Percentiles rank a stretch among this genome's conserved stretches.
These are phyloP conservation scores for Lepilemur septentrionalis DNA, from an alignment of 2,797 vertebrate species.

Conservation along the genomic window DNA sequence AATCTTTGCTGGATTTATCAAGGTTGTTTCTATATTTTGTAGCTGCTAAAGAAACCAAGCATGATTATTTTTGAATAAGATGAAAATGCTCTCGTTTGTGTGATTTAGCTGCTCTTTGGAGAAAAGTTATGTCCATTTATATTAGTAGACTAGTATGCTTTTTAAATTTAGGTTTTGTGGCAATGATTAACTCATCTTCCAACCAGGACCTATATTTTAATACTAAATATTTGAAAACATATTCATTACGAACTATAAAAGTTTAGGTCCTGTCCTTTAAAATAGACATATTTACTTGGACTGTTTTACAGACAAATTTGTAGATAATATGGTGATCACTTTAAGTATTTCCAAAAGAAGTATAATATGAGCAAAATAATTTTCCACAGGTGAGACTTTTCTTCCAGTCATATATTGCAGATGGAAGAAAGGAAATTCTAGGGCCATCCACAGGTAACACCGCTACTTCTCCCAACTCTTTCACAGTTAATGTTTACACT, in stretches of 20 bases:
- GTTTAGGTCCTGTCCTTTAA: background rate
- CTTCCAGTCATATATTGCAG: background rate
- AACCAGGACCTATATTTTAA: background rate
- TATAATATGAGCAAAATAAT: background rate
- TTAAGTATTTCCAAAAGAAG: background rate
- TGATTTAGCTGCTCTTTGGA: background rate
- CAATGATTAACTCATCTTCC: background rate
- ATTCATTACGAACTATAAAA: background rate
- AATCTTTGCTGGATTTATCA: background rate
- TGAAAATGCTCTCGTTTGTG: background rate
- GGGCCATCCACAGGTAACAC: background rate
- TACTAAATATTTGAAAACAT: background rate
- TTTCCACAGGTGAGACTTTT: background rate
- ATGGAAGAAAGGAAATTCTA: background rate
- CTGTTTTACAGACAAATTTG: background rate
- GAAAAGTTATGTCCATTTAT: background rate
- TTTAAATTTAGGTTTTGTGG: background rate
- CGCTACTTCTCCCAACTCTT: background rate
- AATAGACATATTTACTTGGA: background rate
- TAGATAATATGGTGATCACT: background rate
- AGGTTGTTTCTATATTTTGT: background rate
- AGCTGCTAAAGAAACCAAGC: background rate
- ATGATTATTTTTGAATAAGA: background rate
- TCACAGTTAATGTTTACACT: background rate
- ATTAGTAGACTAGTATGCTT: fast-evolving